phyloP scores from a whole-genome alignment of 2,797 vertebrate species.

The Adrianichthys oophorus region DNA sequence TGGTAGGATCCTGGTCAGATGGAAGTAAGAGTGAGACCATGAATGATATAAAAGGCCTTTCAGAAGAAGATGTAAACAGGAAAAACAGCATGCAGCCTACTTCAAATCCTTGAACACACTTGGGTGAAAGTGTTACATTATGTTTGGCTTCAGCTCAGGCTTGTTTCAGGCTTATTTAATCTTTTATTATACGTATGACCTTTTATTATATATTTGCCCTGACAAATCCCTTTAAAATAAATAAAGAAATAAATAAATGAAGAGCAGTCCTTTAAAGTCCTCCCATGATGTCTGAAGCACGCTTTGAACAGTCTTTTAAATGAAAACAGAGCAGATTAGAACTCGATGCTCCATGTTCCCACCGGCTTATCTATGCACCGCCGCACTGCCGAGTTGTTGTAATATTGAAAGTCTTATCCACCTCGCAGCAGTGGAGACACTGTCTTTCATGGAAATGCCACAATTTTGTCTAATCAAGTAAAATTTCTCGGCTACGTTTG shows the following conservation, averaged over 20 bases:
- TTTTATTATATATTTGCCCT: neutral
- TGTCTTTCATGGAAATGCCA: conserved; percentile 15
- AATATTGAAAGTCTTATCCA: neutral
- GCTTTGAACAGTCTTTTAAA: neutral
- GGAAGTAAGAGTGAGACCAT: conserved; percentile 18
- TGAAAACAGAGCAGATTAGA: neutral
- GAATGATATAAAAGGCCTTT: conserved; percentile 35
- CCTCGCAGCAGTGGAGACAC: neutral
- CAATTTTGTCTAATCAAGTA: conserved; percentile 10
- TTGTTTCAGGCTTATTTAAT: conserved; percentile 36
- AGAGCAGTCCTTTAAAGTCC: conserved; percentile 13
- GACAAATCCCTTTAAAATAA: conserved; percentile 4
- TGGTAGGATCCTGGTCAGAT: conserved; percentile 24
- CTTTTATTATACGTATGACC: conserved; percentile 26
- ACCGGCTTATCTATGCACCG: neutral
- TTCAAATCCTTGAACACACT: conserved; percentile 36
- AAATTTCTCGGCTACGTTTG: neutral
- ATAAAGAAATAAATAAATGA: too few relatives aligned
- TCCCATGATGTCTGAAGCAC: conserved; percentile 3
- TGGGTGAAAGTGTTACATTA: conserved; percentile 16
- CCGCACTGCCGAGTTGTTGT: neutral
- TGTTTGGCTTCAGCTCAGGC: conserved; percentile 34
- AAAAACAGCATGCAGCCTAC: conserved; percentile 43
- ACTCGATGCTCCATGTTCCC: neutral
- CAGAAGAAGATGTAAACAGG: conserved; percentile 47